Base-by-base conservation (phyloP, 2,888 invertebrate species). In the Strigamia transsilvanica region DNA sequence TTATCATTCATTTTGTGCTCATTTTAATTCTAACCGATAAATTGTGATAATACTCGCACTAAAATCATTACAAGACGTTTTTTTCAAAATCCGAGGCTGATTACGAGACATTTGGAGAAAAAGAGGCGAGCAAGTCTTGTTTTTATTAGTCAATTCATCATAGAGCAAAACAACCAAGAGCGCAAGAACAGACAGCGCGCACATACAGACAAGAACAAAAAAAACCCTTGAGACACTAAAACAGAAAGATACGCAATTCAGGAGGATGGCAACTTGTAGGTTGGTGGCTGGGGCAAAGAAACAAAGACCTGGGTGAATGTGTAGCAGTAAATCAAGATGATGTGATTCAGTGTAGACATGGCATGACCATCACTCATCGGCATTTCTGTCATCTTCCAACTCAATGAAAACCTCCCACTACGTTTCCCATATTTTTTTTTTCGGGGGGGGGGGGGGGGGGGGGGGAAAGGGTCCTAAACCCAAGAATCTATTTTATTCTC, bases 231-330 rank as follows among this genome's bases (percentile, higher is more conserved):
- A 66, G 61, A 66, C 61, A 66, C 61, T 66, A 66, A 23, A 18
- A 66, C 61, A 23, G 46, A 46, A 21, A 66, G 61, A 66, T 66
- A 66, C 21, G 21, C 10, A 66, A 66, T 66, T 66, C 23, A 21
- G 61, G 12, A 23, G 61, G 21, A 66, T 23, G 61, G 61, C 46
- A 66, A 66, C 61, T 66, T 66, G 61, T 66, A 66, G 61, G 61
- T 66, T 66, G 61, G 61, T 66, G 61, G 61, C 61, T 66, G 21
- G 61, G 61, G 61, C 61, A 66, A 66, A 66, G 61, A 66, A 66
- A 66, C 61, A 66, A 66, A 66, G 61, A 12, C 61, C 61, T 23
- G 61, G 61, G 21, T 66, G 61, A 66, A 66, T 66, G 23, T 23
- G 23, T 66, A 1, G 61, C 61, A 66, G 61, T 66, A 66, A 66